phyloP scores from a whole-genome alignment of 2,797 vertebrate species.

The Platyrinchus mystaceus region DNA sequence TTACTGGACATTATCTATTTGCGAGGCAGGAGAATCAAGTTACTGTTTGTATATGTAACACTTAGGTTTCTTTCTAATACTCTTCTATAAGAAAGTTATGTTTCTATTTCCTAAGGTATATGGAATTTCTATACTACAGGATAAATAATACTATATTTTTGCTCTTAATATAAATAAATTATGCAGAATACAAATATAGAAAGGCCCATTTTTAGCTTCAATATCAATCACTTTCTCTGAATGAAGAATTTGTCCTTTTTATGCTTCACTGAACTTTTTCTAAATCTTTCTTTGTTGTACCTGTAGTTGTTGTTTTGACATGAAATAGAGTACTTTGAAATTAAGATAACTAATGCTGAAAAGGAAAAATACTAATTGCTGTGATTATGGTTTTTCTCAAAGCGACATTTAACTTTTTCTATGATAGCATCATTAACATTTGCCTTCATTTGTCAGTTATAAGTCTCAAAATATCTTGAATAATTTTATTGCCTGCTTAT shows the following conservation, averaged over 20 bases:
- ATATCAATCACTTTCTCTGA: not conserved
- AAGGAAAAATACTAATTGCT: not conserved
- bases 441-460: not conserved
- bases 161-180: not conserved
- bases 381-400: not conserved
- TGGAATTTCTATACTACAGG: not conserved
- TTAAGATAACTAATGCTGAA: not conserved
- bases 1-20: not conserved
- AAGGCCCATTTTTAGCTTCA: not conserved
- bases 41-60: not conserved
- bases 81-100: not conserved
- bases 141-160: not conserved
- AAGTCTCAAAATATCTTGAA: not conserved
- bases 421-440: not conserved
- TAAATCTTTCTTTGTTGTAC: not conserved
- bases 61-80: not conserved
- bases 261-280: not conserved
- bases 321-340: not conserved
- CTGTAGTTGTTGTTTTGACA: not conserved
- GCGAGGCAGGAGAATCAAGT: not conserved
- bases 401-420: not conserved
- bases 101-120: not conserved
- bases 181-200: not conserved
- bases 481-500: not conserved
- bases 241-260: not conserved